Percentiles rank a stretch among this genome's conserved stretches.
Evolutionary conservation across 35 echinoderm and acorn worm species (phyloP).

Genomic region (Lytechinus pictus): DNA sequence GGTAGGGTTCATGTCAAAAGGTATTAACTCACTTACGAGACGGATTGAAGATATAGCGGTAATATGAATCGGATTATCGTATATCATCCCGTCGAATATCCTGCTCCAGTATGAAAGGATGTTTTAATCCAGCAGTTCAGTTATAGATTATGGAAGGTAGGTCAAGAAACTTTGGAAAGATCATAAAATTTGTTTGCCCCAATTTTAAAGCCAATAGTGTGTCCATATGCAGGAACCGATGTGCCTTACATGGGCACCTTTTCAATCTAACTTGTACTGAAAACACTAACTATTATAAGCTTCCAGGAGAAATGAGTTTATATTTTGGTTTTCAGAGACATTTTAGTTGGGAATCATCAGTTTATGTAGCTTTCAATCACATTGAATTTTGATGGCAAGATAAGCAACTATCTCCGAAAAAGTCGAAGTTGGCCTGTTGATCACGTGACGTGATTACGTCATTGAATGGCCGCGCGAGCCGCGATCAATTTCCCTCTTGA

Average conservation of each 20-base stretch:
- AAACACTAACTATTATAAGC: background rate
- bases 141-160: background rate
- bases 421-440: background rate
- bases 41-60: background rate
- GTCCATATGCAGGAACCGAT: background rate
- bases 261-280: background rate
- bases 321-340: background rate
- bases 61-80: background rate
- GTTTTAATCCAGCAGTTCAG: background rate
- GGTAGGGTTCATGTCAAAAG: background rate
- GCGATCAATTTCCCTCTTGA: slow-evolving; percentile 32
- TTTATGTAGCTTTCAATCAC: background rate
- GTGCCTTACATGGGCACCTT: background rate
- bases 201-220: background rate
- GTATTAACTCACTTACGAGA: background rate
- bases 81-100: background rate
- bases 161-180: background rate
- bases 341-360: background rate
- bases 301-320: background rate
- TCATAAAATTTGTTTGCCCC: background rate
- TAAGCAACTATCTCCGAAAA: background rate
- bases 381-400: background rate
- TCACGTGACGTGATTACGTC: slow-evolving; percentile 9
- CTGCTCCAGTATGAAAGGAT: background rate
- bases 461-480: background rate